phyloP scores from a whole-genome alignment of 2,797 vertebrate genomes.

The Sebastes paucispinis region DNA sequence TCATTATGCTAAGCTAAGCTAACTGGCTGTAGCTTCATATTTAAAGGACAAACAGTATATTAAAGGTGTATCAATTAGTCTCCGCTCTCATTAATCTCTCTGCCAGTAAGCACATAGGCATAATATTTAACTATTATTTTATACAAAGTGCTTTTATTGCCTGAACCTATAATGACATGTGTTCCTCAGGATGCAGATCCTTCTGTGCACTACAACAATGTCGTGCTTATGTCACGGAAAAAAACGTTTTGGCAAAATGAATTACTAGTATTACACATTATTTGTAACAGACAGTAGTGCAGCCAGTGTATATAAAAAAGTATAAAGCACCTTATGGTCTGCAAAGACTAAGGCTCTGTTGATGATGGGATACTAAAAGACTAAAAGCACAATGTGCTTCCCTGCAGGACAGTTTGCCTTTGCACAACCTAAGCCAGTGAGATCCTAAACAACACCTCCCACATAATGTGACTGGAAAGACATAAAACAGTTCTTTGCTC shows the following conservation, averaged over 20 bases:
- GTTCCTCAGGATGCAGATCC: too few species aligned
- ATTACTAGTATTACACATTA: fast-evolving
- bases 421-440: neutral
- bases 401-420: neutral
- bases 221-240: too few species aligned
- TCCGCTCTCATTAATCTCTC: too few species aligned
- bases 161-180: too few species aligned
- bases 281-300: fast-evolving
- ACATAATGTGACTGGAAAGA: neutral
- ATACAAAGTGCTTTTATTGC: fast-evolving
- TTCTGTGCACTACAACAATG: too few species aligned
- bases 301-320: too few species aligned
- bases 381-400: neutral
- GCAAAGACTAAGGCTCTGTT: too few species aligned
- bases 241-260: too few species aligned
- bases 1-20: too few species aligned
- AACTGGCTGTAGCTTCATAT: too few species aligned
- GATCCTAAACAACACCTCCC: neutral
- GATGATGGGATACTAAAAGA: neutral
- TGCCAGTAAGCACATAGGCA: too few species aligned
- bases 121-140: fast-evolving
- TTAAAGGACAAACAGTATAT: too few species aligned
- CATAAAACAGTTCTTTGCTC: neutral
- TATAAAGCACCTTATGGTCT: neutral
- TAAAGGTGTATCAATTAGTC: fast-evolving